Base-by-base conservation (phyloP, 2,797 vertebrate genomes). In the Pygocentrus nattereri region DNA sequence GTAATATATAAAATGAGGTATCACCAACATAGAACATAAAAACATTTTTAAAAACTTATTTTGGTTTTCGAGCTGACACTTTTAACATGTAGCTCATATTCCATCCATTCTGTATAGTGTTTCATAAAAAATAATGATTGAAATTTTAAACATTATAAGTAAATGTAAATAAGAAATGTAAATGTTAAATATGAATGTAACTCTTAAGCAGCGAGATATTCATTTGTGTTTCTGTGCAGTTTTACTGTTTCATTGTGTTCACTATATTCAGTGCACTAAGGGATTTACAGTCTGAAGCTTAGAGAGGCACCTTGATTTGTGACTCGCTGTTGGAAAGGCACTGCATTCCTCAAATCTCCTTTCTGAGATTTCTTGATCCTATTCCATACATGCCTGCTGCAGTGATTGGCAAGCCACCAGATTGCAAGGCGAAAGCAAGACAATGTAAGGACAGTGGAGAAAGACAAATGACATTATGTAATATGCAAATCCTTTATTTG, bases 401-500 rank as follows among this genome's bases (percentile, higher is more conserved):
- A 44, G 19, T 41, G 69, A 79, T 11, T 56, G 78, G 23, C 38
- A 50, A 73, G 31, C 16, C 16, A 13, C 56, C 56, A 49, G 41
- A 31, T 62, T 62, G 25, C 30, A 23, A 61, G n/a, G 11, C 27
- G 6, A 52, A 64, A 4, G 19, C 5, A 7, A 72, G 59, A 49
- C 30, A 50, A 62, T 2, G 44, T 8, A 18, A 30, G 44, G 68
- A 49, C 6, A 18, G 44, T 1, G 7, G 59, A 18, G 52, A 31
- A 30, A 58, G 12, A 54, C 21, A 44, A 56, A 50, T 23, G 16
- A n/a, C 25, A 73, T 71, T 71, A 49, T 47, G 76, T 64, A 73
- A 84, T 73, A 16, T 76, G 49, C 69, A 64, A 25, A 38, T 62
- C 41, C 41, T 49, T 31, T 80, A 74, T 76, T 61, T 27, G 79